Conservation (phyloP, 2,888 invertebrate species). For the Noctua pronuba region DNA sequence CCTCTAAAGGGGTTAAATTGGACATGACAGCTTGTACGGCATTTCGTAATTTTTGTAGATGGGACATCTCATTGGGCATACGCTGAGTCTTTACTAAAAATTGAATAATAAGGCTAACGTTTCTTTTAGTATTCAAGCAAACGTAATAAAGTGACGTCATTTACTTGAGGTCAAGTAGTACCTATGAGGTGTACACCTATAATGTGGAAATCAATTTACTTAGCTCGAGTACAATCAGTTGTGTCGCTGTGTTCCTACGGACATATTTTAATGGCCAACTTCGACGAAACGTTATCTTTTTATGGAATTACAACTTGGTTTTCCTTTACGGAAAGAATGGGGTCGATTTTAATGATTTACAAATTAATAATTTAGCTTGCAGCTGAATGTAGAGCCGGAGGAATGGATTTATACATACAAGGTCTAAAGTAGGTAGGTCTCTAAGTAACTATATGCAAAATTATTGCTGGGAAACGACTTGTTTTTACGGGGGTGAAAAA, state of each 20-base stretch:
- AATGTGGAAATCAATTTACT: constrained; percentile 43
- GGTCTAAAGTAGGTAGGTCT: too few relatives aligned
- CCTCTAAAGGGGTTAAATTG: too few relatives aligned
- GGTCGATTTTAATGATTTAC: not conserved
- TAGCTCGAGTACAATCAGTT: constrained; percentile 7
- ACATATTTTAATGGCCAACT: constrained; percentile 8
- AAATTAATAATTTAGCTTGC: not conserved
- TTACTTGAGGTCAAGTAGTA: constrained; percentile 11
- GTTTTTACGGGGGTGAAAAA: too few relatives aligned
- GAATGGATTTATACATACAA: too few relatives aligned
- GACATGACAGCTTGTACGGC: too few relatives aligned
- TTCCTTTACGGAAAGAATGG: constrained; percentile 3
- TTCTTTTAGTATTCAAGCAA: too few relatives aligned
- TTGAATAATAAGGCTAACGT: too few relatives aligned
- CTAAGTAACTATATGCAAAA: too few relatives aligned
- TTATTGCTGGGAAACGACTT: too few relatives aligned
- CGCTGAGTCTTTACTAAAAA: too few relatives aligned
- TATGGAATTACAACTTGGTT: constrained; percentile 10
- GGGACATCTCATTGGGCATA: too few relatives aligned
- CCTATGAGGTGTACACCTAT: not conserved
- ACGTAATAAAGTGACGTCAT: constrained; percentile 13
- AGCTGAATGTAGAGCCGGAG: not conserved
- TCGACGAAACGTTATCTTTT: constrained; percentile 9
- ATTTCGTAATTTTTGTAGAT: too few relatives aligned
- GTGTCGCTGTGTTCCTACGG: not conserved